phyloP scores from a whole-genome alignment of 2,888 invertebrate genomes.

The Lordiphosa fenestrarum region DNA sequence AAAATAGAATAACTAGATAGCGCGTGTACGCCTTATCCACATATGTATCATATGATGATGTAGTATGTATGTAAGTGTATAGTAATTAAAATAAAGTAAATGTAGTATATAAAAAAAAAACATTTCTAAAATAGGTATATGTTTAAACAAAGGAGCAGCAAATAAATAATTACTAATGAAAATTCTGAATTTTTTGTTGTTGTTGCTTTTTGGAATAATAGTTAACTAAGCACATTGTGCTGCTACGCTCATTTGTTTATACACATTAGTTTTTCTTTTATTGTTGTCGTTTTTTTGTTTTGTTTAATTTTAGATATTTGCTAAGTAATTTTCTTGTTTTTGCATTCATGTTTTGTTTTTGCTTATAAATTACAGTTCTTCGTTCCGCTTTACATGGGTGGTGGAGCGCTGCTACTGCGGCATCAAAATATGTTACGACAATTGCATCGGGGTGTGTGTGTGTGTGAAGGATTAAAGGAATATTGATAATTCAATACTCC shows the following conservation, averaged over 20 bases:
- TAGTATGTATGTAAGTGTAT: constrained; percentile 31
- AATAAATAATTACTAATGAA: constrained; percentile 52
- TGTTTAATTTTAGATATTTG: constrained; percentile 29
- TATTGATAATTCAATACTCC: constrained; percentile 4
- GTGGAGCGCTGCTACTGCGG: constrained; percentile 1
- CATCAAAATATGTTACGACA: constrained; percentile 12
- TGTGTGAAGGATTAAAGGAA: too few relatives aligned
- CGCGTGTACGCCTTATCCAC: constrained; percentile 42
- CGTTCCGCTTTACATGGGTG: constrained; percentile 10
- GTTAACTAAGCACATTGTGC: constrained; percentile 68
- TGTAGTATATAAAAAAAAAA: constrained; percentile 14
- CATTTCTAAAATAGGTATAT: constrained; percentile 54
- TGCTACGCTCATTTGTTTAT: constrained; percentile 56
- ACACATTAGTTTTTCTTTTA: constrained; percentile 39
- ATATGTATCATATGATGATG: constrained; percentile 36
- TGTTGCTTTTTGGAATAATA: constrained; percentile 28
- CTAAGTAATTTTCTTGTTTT: constrained; percentile 31
- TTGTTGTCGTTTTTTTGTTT: too few relatives aligned
- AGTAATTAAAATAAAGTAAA: constrained; percentile 28
- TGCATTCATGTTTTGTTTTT: constrained; percentile 1
- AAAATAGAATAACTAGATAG: constrained; percentile 40
- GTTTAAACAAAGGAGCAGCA: constrained; percentile 52
- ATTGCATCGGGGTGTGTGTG: background rate
- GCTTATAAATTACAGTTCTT: constrained; percentile 7
- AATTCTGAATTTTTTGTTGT: background rate